Evolutionary conservation across 2,797 vertebrate species (phyloP).

Genomic region (Acanthurus lineatus): DNA sequence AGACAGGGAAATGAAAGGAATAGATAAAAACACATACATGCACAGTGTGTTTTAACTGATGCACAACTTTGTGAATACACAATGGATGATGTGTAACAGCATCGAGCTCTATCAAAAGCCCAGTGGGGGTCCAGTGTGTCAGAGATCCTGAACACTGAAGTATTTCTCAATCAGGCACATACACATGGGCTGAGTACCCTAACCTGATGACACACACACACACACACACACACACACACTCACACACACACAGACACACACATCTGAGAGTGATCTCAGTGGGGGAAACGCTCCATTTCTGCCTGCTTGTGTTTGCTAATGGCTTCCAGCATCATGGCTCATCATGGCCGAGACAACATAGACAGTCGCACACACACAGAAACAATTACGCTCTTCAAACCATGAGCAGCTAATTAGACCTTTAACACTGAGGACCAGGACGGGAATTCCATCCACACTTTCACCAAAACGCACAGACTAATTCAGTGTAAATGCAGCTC

Average conservation of each 20-base stretch:
- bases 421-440: conserved; percentile 76
- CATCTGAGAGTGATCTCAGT: conserved; percentile 86
- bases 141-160: conserved; percentile 33
- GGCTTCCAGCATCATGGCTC: conserved; percentile 84
- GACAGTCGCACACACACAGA: conserved; percentile 78
- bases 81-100: conserved; percentile 9
- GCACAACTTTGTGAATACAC: not conserved
- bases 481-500: conserved; percentile 62
- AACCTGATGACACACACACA: conserved; percentile 62
- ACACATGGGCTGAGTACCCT: conserved; percentile 50
- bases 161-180: conserved; percentile 48
- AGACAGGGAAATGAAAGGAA: conserved; percentile 31
- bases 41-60: conserved; percentile 22
- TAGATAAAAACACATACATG: conserved; percentile 12
- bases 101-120: conserved; percentile 42
- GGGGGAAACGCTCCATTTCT: conserved; percentile 84
- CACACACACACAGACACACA: conserved; percentile 37
- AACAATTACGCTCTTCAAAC: conserved; percentile 81
- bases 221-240: conserved; percentile 41
- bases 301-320: conserved; percentile 83
- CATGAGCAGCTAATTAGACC: conserved; percentile 82
- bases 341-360: conserved; percentile 67
- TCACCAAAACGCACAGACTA: conserved; percentile 63
- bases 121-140: conserved; percentile 51
- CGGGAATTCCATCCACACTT: conserved; percentile 71